Base-by-base conservation (phyloP, 2,797 vertebrate genomes). In the Aeoliscus strigatus region DNA sequence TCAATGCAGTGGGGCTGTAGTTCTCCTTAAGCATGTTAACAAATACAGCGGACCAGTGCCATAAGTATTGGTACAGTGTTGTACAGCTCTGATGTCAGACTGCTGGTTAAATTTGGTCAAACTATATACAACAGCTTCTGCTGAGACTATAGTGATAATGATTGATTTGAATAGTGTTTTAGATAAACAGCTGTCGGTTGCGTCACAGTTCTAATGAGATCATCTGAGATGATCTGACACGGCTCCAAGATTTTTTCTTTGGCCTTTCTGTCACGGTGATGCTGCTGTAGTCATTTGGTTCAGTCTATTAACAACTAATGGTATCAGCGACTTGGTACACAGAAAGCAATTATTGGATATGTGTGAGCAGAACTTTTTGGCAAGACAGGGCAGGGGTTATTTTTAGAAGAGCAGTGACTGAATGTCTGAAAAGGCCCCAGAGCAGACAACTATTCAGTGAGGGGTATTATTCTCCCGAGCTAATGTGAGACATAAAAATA, bases 401-500 rank as follows among this genome's bases (percentile, higher is more conserved):
- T 87, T 80, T 84, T 84, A 83, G 77, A 83, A 70, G 69, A 83
- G 75, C 51, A 86, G 81, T 87, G 85, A 88, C 82, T 86, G 80
- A 86, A 88, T 79, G 84, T 87, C 83, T 89, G 84, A 87, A 75
- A 84, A 79, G 73, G 70, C 55, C 69, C 51, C 54, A 51, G 66
- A 80, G 69, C 65, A 84, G 81, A 79, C 82, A 75, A 66, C 70
- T 46, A 69, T 85, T 82, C 80, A 77, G 46, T 31, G 56, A 70
- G 60, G 71, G 66, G 71, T 73, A 80, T 84, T 83, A 80, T 83
- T 81, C 77, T 69, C 61, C 33, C 56, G 15, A 44, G 65, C 79
- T 83, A 80, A 81, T 76, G 57, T 27, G 63, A 79, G 65, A 63
- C 70, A 79, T 80, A 79, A 85, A 85, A 79, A 83, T 59, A 81